Evolutionary conservation across 1,140 invertebrate genomes (phyloP).

Genomic region (Drosophila watanabei): DNA sequence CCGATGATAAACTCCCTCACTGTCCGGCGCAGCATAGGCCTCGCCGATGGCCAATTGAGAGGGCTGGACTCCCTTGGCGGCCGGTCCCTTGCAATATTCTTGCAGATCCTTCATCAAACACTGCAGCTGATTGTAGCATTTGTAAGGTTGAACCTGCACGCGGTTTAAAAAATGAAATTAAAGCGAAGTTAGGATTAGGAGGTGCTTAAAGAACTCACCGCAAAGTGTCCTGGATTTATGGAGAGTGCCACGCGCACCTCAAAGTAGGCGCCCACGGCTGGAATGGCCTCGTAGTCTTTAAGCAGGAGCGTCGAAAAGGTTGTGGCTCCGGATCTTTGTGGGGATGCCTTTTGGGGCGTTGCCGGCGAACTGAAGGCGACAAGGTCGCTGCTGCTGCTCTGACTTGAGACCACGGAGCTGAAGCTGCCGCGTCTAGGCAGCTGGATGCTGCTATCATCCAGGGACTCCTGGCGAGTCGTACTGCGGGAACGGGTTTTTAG

Average conservation of each 20-base stretch:
- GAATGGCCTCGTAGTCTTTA: conserved; percentile 71
- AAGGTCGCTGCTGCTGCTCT: conserved; percentile 58
- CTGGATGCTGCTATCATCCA: conserved; percentile 57
- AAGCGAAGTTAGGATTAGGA: neutral
- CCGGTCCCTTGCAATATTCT: conserved; percentile 59
- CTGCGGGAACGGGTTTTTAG: conserved; percentile 19
- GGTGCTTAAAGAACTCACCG: conserved; percentile 36
- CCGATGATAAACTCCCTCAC: conserved; percentile 78
- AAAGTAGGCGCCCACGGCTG: conserved; percentile 70
- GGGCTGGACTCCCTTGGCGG: conserved; percentile 33
- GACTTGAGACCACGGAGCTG: conserved; percentile 67
- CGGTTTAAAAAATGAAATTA: neutral
- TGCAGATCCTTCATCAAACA: conserved; percentile 78
- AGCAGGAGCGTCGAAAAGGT: conserved; percentile 43
- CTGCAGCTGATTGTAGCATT: conserved; percentile 72
- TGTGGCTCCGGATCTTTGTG: neutral
- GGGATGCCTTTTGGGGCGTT: conserved; percentile 52
- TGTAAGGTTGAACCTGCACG: conserved; percentile 78
- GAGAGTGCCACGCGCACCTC: conserved; percentile 76
- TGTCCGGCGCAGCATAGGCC: conserved; percentile 71
- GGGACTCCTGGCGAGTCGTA: conserved; percentile 54
- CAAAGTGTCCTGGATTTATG: conserved; percentile 77
- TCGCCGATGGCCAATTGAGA: conserved; percentile 67
- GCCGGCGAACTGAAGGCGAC: conserved; percentile 44
- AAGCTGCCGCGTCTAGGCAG: conserved; percentile 60